A percentile compares a stretch with the other conserved stretches of the same genome.
These are phyloP conservation scores for Zapornia atra DNA, from an alignment of 2,113 vertebrate genomes.

Conservation along the genomic window DNA sequence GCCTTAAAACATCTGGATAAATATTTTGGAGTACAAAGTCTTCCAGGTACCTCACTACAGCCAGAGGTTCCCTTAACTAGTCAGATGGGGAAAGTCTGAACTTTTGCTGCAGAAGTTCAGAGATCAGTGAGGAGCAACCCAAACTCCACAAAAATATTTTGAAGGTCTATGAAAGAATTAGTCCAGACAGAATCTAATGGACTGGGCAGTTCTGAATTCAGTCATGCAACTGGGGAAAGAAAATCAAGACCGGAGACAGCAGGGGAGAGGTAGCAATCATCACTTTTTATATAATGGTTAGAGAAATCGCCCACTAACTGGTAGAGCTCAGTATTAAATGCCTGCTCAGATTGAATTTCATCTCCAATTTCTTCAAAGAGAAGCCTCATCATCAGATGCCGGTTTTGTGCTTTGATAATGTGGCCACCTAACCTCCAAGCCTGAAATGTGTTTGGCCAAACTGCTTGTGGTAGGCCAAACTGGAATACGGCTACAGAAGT, in stretches of 20 bases:
- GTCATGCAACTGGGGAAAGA: background rate
- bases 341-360: background rate
- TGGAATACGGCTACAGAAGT: background rate
- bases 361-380: background rate
- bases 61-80: background rate
- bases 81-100: background rate
- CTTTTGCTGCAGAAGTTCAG: background rate
- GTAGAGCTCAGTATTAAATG: background rate
- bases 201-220: background rate
- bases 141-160: background rate
- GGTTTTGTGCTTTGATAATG: background rate
- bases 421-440: background rate
- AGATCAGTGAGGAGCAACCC: background rate
- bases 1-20: background rate
- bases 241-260: background rate
- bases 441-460: background rate
- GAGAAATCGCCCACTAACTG: background rate
- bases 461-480: background rate
- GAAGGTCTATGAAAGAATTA: background rate
- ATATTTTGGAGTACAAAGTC: background rate
- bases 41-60: background rate
- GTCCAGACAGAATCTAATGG: background rate
- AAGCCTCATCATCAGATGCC: background rate
- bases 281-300: background rate
- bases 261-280: background rate